Conservation (phyloP, 1,140 invertebrate species). For the Reticulitermes speratus region DNA sequence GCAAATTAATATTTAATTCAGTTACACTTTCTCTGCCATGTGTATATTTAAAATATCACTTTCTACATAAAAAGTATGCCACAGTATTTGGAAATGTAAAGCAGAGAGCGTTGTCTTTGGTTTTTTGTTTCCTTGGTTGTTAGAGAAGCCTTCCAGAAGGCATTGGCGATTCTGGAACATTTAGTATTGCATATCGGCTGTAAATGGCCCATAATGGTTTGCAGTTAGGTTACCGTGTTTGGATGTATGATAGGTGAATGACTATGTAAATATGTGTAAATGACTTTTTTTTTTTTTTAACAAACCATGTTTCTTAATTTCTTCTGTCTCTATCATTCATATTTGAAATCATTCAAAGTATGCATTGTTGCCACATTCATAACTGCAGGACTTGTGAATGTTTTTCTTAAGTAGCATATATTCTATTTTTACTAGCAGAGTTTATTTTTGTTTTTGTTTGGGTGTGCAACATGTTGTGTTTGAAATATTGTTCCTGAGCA, state of each 20-base stretch:
- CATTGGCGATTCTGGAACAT: neutral
- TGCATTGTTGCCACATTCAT: neutral
- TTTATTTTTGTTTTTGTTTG: neutral
- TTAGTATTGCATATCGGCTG: slow-evolving; percentile 15
- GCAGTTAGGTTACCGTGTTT: neutral
- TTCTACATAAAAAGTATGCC: neutral
- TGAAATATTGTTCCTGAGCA: slow-evolving; percentile 18
- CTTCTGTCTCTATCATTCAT: neutral
- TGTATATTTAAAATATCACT: neutral
- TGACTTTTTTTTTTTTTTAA: neutral
- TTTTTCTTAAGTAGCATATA: slow-evolving; percentile 14
- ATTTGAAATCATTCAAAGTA: neutral
- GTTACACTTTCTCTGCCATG: neutral
- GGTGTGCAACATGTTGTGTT: slow-evolving; percentile 5
- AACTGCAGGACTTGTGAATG: neutral
- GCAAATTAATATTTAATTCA: neutral
- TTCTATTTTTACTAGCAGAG: slow-evolving; percentile 8
- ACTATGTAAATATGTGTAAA: slow-evolving; percentile 12
- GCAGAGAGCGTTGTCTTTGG: neutral
- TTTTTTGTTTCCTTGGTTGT: neutral
- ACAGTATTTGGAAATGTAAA: slow-evolving; percentile 4
- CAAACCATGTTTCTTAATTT: neutral
- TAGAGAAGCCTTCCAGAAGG: neutral
- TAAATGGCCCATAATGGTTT: slow-evolving; percentile 6
- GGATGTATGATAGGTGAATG: neutral